Conservation (phyloP, 2,888 invertebrate genomes). For the Dascillus cervinus region DNA sequence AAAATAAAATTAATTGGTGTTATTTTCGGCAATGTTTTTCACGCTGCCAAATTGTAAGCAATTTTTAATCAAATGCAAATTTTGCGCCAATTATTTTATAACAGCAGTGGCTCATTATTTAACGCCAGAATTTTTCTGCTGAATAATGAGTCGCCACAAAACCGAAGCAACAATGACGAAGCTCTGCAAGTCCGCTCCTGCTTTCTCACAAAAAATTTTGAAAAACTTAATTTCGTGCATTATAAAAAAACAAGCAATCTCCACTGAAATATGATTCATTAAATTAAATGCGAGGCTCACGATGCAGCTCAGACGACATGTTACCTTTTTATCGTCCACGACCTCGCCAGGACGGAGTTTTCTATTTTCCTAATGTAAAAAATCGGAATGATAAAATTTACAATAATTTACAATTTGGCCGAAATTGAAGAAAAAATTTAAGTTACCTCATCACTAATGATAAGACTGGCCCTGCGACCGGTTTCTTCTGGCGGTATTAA, state of each 20-base stretch:
- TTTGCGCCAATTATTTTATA: too few relatives aligned
- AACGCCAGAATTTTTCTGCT: too few relatives aligned
- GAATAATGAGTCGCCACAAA: too few relatives aligned
- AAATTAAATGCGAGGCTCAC: conserved; percentile 19
- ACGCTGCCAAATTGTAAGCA: too few relatives aligned
- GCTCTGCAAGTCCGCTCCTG: too few relatives aligned
- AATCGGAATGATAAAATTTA: conserved; percentile 24
- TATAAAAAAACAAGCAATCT: conserved; percentile 25
- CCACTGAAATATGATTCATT: conserved; percentile 23
- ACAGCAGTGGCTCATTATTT: too few relatives aligned
- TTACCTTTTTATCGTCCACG: conserved; percentile 89
- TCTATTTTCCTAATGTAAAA: conserved; percentile 83
- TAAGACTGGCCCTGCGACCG: conserved; percentile 79
- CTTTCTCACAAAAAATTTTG: too few relatives aligned
- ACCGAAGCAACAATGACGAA: too few relatives aligned
- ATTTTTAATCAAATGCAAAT: too few relatives aligned
- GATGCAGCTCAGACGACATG: conserved; percentile 16
- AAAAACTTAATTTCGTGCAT: too few relatives aligned
- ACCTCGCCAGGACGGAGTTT: conserved; percentile 93
- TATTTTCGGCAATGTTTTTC: too few relatives aligned
- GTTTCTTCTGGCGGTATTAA: conserved; percentile 83
- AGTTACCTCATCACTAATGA: conserved; percentile 88
- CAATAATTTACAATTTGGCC: background rate
- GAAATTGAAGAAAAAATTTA: background rate
- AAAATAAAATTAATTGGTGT: too few relatives aligned